Evolutionary conservation across 2,797 vertebrate genomes (phyloP).

Genomic region (Gallinago nigripennis): DNA sequence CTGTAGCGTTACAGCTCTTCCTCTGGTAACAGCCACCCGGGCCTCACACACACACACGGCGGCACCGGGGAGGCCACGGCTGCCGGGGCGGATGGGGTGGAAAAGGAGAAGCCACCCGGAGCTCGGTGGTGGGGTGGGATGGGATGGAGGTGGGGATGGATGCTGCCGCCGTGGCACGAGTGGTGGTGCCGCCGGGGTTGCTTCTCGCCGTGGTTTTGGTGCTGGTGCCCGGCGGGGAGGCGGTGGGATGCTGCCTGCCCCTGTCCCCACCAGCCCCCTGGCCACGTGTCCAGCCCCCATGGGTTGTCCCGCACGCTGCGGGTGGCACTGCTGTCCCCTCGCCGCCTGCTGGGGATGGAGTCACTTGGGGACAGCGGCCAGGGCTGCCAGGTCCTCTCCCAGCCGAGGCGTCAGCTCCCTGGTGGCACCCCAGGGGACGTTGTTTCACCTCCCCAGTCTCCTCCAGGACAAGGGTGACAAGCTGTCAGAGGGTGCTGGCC

Average conservation of each 20-base stretch:
- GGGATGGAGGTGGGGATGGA: background rate
- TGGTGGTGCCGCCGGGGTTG: accelerated
- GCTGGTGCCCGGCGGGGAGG: accelerated
- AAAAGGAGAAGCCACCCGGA: background rate
- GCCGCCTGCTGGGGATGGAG: background rate
- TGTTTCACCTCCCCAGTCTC: background rate
- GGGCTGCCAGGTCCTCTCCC: background rate
- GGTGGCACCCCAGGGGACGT: background rate
- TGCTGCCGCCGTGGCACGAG: accelerated
- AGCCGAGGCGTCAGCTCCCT: accelerated
- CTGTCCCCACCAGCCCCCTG: background rate
- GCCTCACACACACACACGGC: background rate
- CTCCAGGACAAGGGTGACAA: background rate
- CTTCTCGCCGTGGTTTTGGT: background rate
- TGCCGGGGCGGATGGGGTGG: background rate
- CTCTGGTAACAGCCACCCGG: background rate
- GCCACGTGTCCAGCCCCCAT: too few species aligned
- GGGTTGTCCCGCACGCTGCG: background rate
- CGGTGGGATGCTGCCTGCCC: background rate
- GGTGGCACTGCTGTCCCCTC: background rate
- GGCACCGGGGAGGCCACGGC: background rate
- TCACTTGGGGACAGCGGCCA: background rate
- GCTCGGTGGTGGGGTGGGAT: background rate
- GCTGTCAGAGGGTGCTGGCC: background rate
- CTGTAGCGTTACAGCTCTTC: conserved; percentile 31